These are phyloP conservation scores for Anthopleura xanthogrammica DNA, from an alignment of 92 coral and sea anemone genomes.

Conservation along the genomic window DNA sequence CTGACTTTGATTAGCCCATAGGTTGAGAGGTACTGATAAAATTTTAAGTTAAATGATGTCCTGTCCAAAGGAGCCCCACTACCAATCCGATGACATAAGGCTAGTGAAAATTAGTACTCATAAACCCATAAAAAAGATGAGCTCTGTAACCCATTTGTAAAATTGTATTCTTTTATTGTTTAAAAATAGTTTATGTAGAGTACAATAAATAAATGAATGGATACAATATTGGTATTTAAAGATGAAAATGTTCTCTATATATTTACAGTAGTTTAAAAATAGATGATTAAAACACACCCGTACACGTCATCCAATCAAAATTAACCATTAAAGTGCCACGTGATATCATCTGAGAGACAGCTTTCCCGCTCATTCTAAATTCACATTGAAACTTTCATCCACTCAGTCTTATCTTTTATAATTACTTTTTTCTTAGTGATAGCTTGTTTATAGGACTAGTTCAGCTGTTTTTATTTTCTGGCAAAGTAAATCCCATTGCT, in stretches of 20 bases:
- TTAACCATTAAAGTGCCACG: no score
- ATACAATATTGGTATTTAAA: neutral
- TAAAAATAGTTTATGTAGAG: no score
- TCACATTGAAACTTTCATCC: neutral
- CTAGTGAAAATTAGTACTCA: no score
- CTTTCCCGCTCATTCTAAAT: neutral
- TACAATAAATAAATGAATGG: no score
- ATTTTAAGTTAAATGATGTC: no score
- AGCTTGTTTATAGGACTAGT: neutral
- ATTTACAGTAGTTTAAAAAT: neutral
- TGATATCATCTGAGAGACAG: neutral
- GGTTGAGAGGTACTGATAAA: no score
- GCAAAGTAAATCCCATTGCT: constrained; percentile 69
- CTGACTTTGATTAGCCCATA: no score
- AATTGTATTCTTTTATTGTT: no score
- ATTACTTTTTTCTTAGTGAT: neutral
- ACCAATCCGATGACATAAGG: no score
- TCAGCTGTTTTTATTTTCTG: constrained; percentile 11
- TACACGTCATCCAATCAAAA: neutral
- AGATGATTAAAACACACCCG: neutral
- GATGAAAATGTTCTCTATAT: neutral
- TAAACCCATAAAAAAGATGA: no score
- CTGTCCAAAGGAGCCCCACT: no score
- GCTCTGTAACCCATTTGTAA: no score
- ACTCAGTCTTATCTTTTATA: neutral